phyloP scores from a whole-genome alignment of 2,113 vertebrate genomes.

The Raja brachyura region DNA sequence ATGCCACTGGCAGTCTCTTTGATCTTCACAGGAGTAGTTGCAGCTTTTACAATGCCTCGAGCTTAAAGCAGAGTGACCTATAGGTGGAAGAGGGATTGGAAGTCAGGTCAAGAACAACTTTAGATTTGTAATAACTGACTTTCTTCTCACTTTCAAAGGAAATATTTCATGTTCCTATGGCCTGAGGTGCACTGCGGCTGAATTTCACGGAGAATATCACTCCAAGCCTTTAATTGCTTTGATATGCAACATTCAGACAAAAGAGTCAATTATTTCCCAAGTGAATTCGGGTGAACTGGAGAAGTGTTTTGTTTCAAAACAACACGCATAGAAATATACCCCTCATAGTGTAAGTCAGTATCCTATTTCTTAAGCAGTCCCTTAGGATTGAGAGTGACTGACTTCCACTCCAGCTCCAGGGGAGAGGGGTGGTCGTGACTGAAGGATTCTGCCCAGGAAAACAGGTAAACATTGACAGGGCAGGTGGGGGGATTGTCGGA shows the following conservation, averaged over 20 bases:
- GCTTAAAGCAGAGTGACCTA: conserved; percentile 25
- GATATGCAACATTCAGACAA: not conserved
- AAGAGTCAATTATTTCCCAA: not conserved
- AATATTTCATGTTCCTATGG: conserved; percentile 11
- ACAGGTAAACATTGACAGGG: too few relatives aligned
- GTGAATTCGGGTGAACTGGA: conserved; percentile 1
- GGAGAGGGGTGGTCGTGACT: too few relatives aligned
- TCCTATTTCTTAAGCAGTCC: too few relatives aligned
- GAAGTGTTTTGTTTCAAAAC: not conserved
- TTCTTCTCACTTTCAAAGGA: conserved; percentile 31
- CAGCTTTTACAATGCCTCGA: conserved; percentile 27
- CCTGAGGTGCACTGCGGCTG: not conserved
- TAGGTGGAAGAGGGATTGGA: not conserved
- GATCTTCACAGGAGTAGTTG: conserved; percentile 31
- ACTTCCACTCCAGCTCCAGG: too few relatives aligned
- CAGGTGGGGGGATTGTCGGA: too few relatives aligned
- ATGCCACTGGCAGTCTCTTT: conserved; percentile 1
- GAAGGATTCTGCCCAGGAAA: too few relatives aligned
- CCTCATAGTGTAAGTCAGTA: not conserved
- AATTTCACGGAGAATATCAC: not conserved
- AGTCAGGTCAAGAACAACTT: conserved; percentile 29
- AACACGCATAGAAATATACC: not conserved
- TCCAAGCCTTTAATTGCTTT: conserved; percentile 15
- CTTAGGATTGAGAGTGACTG: too few relatives aligned
- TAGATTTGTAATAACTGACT: conserved; percentile 29